Conservation (phyloP, 2,888 invertebrate species). For the Arrhopalites spinosus region DNA sequence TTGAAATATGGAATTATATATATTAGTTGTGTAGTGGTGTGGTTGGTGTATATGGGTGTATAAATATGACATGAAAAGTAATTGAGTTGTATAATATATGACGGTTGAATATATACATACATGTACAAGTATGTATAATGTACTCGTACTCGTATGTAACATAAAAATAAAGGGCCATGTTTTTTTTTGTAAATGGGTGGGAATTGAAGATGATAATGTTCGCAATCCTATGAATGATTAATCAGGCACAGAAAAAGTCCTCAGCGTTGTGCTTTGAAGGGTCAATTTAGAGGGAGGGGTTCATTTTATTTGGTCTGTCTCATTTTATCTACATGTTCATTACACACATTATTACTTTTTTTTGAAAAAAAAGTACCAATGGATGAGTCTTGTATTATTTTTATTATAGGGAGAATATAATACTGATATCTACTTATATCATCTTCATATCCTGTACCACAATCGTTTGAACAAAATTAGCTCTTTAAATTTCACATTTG, state of each 20-base stretch:
- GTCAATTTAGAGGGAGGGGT: conserved; percentile 30
- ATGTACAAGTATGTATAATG: not conserved
- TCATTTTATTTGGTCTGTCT: conserved; percentile 20
- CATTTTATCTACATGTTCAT: conserved; percentile 14
- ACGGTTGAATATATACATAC: not conserved
- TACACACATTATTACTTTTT: not conserved
- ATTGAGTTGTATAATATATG: not conserved
- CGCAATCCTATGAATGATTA: conserved; percentile 41
- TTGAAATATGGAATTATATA: not conserved
- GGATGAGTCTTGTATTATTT: not conserved
- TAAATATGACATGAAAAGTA: too few species aligned
- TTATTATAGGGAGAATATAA: not conserved
- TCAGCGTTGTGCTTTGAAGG: conserved; percentile 22
- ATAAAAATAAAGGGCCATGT: too few species aligned
- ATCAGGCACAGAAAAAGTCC: conserved; percentile 31
- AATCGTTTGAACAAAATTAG: too few species aligned
- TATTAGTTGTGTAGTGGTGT: too few species aligned
- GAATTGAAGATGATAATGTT: conserved; percentile 34
- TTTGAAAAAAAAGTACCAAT: conserved; percentile 5
- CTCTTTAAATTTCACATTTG: too few species aligned
- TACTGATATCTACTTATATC: too few species aligned
- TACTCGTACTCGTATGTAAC: not conserved
- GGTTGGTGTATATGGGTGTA: too few species aligned
- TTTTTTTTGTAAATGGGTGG: conserved; percentile 33
- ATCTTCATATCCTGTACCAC: too few species aligned